These are phyloP conservation scores for Girardinus metallicus DNA, from an alignment of 2,797 vertebrate genomes.

Conservation along the genomic window DNA sequence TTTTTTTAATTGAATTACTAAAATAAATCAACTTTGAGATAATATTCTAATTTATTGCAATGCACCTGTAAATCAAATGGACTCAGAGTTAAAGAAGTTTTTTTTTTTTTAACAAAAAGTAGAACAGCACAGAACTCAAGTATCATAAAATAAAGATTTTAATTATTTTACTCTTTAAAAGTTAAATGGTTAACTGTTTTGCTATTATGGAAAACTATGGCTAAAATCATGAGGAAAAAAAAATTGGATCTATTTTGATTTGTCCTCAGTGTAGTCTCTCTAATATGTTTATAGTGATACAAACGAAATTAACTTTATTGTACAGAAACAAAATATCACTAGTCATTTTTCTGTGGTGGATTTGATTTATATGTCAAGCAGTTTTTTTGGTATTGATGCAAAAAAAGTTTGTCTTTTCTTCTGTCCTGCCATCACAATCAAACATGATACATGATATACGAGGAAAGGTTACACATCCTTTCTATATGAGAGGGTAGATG, in stretches of 20 bases:
- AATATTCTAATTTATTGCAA: not conserved
- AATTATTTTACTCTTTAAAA: not conserved
- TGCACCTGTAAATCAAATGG: not conserved
- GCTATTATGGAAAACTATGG: not conserved
- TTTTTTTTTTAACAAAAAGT: not conserved
- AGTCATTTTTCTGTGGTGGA: not conserved
- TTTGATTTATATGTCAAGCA: not conserved
- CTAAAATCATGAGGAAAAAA: not conserved
- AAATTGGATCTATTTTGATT: not conserved
- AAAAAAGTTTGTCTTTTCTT: not conserved
- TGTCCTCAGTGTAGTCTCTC: not conserved
- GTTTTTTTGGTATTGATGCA: not conserved
- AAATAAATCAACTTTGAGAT: not conserved
- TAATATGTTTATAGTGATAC: not conserved
- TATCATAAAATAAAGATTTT: not conserved
- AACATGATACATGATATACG: not conserved
- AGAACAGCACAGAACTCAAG: not conserved
- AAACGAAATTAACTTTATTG: not conserved
- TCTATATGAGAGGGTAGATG: not conserved
- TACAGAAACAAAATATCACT: not conserved
- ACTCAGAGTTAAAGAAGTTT: not conserved
- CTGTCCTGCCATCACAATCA: not conserved
- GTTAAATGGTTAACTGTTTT: not conserved
- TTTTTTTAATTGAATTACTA: not conserved
- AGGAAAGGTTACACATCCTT: not conserved